Evolutionary conservation across 2,113 vertebrate species (phyloP), one percentile per base, ranked within the genome.

Genomic region (Phaethornis superciliosus): DNA sequence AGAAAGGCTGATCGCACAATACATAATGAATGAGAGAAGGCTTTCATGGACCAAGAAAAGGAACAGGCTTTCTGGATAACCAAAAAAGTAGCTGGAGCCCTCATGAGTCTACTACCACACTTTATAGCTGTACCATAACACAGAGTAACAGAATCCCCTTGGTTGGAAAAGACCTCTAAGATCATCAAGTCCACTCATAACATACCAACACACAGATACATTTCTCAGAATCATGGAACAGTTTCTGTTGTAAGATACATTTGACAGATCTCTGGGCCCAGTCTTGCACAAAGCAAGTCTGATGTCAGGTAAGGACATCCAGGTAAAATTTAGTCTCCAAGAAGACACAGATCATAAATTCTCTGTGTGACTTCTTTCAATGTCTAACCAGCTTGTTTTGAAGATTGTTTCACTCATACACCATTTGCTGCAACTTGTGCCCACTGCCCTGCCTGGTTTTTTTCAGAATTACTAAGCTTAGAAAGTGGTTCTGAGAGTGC

Each of bases 1-100:
- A 59, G 33, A 54, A 44, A 30, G 20, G 2, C n/a, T 18, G 17
- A 27, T 33, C 33, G 28, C 0, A 0, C 75, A 75, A 67, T 10
- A 42, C 20, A 27, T 30, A 17, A 30, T 0, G 17, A 62, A n/a
- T 20, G 9, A 20, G 9, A 70, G 14, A 46, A 60, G 26, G 15
- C 12, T 51, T 11, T 40, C 11, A 40, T 40, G 40, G 11, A 40
- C n/a, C 40, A 72, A 47, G 64, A 75, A 90, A 64, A 0, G 37
- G 27, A 89, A 32, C 9, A 47, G 33, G 28, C 8, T 24, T 47
- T 84, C 47, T 37, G 23, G 17, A 24, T 49, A 71, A 35, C 4
- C 40, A 40, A 54, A 35, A 32, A 84, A 65, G 15, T 16, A 75
- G 32, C 21, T 35, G 37, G 5, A 71, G 56, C 42, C 35, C 63